Evolutionary conservation across 1,140 invertebrate species (phyloP).

Genomic region (Drosophila triauraria): DNA sequence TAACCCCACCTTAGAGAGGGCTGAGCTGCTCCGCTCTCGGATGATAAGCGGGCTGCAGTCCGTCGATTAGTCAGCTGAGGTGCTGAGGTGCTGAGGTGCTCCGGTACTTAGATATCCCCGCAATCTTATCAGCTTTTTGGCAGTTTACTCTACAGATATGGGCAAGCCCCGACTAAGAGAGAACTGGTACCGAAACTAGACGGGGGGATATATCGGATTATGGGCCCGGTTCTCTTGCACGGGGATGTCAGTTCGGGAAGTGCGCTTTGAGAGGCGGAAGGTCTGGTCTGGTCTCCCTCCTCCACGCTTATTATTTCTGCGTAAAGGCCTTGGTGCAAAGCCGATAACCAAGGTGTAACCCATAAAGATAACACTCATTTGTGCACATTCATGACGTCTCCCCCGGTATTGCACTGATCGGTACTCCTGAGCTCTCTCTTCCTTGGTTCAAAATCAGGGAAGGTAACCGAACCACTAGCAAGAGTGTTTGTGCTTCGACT

Average conservation of each 20-base stretch:
- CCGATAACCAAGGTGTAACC: constrained; percentile 47
- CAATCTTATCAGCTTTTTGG: constrained; percentile 58
- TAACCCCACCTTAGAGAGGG: neutral
- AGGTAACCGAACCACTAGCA: too few species aligned
- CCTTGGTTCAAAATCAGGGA: neutral
- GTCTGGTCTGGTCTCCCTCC: neutral
- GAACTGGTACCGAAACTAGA: neutral
- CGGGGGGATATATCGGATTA: constrained; percentile 30
- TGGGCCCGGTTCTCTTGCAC: constrained; percentile 26
- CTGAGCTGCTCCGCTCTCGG: too few species aligned
- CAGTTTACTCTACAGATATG: constrained; percentile 32
- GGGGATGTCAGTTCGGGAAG: constrained; percentile 27
- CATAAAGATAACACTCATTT: constrained; percentile 27
- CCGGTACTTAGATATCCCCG: constrained; percentile 33
- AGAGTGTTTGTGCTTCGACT: constrained; percentile 30
- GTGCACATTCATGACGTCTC: constrained; percentile 17
- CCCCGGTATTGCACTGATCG: constrained; percentile 4
- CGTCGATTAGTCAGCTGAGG: constrained; percentile 49
- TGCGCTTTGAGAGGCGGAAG: neutral
- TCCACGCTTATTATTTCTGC: neutral
- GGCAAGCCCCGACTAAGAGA: constrained; percentile 5
- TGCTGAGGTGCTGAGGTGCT: constrained; percentile 23
- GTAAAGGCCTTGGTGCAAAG: neutral
- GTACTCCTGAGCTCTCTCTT: neutral
- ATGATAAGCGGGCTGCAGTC: constrained; percentile 7